Percentiles rank a stretch among this genome's conserved stretches.
Evolutionary conservation across 35 echinoderm and acorn worm species (phyloP).

Genomic region (Patiria miniata): DNA sequence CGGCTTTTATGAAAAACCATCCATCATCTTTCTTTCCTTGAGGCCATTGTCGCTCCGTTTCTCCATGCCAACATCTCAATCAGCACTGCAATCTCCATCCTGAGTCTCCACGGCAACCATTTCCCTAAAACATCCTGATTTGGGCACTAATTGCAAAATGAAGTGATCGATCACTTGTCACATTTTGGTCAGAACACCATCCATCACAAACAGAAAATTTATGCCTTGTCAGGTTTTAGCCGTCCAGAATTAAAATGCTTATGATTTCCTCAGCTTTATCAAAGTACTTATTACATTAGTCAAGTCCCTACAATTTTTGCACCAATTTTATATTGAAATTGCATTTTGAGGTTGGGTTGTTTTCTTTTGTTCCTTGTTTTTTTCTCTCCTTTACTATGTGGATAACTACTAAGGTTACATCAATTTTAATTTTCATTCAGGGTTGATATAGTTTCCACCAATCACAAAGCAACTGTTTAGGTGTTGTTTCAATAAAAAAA

Average conservation of each 20-base stretch:
- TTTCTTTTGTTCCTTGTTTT: too few relatives aligned
- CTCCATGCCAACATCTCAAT: neutral
- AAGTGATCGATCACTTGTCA: conserved; percentile 22
- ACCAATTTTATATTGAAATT: too few relatives aligned
- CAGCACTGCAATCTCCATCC: neutral
- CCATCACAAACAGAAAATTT: neutral
- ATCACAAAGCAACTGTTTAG: too few relatives aligned
- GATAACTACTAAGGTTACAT: too few relatives aligned
- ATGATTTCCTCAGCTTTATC: too few relatives aligned
- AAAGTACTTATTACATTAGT: too few relatives aligned
- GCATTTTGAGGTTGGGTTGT: too few relatives aligned
- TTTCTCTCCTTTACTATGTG: too few relatives aligned
- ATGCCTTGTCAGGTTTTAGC: conserved; percentile 3
- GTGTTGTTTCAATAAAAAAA: too few relatives aligned
- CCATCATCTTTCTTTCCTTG: conserved; percentile 11
- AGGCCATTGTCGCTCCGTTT: neutral
- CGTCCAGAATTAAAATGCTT: neutral
- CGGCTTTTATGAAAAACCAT: conserved; percentile 3
- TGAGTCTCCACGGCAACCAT: neutral
- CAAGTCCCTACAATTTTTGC: too few relatives aligned
- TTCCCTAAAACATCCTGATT: conserved; percentile 3
- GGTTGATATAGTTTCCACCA: too few relatives aligned
- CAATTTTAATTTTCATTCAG: too few relatives aligned
- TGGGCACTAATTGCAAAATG: conserved; percentile 4
- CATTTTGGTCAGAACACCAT: neutral